These are phyloP conservation scores for Lithobius niger DNA, from an alignment of 1,140 invertebrate species.

Conservation along the genomic window DNA sequence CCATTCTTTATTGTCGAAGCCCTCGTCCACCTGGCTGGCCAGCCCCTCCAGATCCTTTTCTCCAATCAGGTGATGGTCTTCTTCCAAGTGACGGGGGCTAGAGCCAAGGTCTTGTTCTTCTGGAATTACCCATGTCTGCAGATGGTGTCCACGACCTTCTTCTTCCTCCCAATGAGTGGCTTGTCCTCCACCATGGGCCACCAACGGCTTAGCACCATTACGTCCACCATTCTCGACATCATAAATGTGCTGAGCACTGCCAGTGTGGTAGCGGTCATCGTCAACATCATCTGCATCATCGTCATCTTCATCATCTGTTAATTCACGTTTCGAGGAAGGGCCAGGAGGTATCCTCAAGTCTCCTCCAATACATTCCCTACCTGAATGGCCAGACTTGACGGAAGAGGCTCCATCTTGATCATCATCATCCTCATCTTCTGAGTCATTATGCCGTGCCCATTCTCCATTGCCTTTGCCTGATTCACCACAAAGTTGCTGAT, in stretches of 20 bases:
- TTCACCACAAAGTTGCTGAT: background rate
- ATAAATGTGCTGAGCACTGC: background rate
- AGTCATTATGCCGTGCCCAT: background rate
- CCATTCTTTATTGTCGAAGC: background rate
- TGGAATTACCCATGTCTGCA: too few species aligned
- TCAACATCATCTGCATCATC: conserved; percentile 33
- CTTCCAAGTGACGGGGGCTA: too few species aligned
- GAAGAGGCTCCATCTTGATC: too few species aligned
- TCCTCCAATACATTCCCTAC: background rate
- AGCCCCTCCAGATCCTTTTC: too few species aligned
- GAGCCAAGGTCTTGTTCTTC: too few species aligned
- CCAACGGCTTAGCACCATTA: background rate
- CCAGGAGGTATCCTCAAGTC: too few species aligned
- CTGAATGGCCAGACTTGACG: background rate
- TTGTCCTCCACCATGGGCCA: background rate
- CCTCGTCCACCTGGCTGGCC: background rate
- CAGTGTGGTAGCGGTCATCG: background rate
- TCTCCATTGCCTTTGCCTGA: background rate
- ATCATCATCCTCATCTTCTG: background rate
- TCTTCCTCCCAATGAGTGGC: background rate
- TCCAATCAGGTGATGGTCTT: too few species aligned
- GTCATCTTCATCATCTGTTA: conserved; percentile 39
- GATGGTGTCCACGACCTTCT: background rate
- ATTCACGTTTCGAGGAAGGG: too few species aligned
- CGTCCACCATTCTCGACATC: background rate